phyloP scores from a whole-genome alignment of 2,113 vertebrate genomes.

The Sinocyclocheilus anshuiensis region DNA sequence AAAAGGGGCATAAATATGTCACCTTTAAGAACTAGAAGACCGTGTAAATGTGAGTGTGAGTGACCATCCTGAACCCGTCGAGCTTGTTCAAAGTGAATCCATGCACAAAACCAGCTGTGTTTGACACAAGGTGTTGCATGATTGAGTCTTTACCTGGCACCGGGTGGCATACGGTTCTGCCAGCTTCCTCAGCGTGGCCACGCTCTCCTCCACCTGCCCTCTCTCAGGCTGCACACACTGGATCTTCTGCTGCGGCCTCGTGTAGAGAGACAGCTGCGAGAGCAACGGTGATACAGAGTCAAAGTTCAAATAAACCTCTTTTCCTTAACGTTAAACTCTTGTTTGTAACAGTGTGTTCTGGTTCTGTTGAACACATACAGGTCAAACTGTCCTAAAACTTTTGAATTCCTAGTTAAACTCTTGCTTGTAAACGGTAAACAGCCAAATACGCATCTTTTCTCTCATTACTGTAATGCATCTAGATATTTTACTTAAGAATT shows the following conservation, averaged over 20 bases:
- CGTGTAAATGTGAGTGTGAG: neutral
- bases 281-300: too few relatives aligned
- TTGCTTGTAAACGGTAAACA: too few relatives aligned
- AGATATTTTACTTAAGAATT: too few relatives aligned
- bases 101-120: neutral
- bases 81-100: neutral
- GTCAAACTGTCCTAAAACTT: too few relatives aligned
- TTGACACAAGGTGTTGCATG: neutral
- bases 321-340: neutral
- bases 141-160: constrained; percentile 76
- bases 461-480: too few relatives aligned
- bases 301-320: neutral
- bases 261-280: constrained; percentile 84
- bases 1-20: too few relatives aligned
- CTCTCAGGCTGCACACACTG: constrained; percentile 79
- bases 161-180: constrained; percentile 76
- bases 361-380: neutral
- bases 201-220: constrained; percentile 77
- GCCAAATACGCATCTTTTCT: too few relatives aligned
- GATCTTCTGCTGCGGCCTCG: constrained; percentile 73
- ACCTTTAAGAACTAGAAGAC: neutral
- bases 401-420: too few relatives aligned
- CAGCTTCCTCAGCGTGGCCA: constrained; percentile 72
- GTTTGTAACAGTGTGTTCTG: neutral
- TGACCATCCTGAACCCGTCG: neutral